A percentile compares a stretch with the other conserved stretches of the same genome.
Conservation (phyloP, 2,888 invertebrate species). For the Slavum lentiscoides region DNA sequence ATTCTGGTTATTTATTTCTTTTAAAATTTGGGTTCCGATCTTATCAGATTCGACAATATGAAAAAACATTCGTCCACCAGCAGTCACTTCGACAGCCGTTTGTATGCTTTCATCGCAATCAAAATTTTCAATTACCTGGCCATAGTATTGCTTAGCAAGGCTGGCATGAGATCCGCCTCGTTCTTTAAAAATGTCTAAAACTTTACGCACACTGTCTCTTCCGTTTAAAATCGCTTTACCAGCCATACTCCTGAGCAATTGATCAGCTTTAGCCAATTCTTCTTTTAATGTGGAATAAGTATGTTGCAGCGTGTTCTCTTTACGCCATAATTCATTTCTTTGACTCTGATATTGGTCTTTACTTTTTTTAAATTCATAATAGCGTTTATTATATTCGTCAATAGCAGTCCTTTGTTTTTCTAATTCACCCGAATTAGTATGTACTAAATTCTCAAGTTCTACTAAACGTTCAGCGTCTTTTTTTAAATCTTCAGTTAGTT, state of each 20-base stretch:
- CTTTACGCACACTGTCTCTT: conserved; percentile 93
- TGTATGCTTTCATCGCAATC: conserved; percentile 96
- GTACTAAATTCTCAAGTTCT: conserved; percentile 63
- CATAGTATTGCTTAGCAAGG: conserved; percentile 83
- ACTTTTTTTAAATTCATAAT: conserved; percentile 91
- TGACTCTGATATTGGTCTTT: conserved; percentile 91
- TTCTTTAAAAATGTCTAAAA: conserved; percentile 82
- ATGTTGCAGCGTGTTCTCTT: conserved; percentile 91
- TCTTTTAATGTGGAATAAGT: conserved; percentile 89
- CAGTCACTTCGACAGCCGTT: conserved; percentile 93
- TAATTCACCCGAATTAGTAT: conserved; percentile 66
- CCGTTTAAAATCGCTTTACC: conserved; percentile 97
- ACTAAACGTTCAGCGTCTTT: conserved; percentile 81
- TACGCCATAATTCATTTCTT: conserved; percentile 91
- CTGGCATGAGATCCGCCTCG: conserved; percentile 75
- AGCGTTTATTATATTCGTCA: conserved; percentile 92
- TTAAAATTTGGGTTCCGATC: conserved; percentile 93
- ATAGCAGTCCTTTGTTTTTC: conserved; percentile 88
- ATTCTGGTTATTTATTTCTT: conserved; percentile 96
- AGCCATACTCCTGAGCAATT: conserved; percentile 92
- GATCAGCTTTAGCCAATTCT: conserved; percentile 93
- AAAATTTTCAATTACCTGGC: conserved; percentile 96
- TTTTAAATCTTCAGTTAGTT: conserved; percentile 84
- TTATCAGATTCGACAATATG: conserved; percentile 97
- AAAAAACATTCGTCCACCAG: conserved; percentile 81